These are phyloP conservation scores for Allophyes oxyacanthae DNA, from an alignment of 2,888 invertebrate genomes.

Conservation along the genomic window DNA sequence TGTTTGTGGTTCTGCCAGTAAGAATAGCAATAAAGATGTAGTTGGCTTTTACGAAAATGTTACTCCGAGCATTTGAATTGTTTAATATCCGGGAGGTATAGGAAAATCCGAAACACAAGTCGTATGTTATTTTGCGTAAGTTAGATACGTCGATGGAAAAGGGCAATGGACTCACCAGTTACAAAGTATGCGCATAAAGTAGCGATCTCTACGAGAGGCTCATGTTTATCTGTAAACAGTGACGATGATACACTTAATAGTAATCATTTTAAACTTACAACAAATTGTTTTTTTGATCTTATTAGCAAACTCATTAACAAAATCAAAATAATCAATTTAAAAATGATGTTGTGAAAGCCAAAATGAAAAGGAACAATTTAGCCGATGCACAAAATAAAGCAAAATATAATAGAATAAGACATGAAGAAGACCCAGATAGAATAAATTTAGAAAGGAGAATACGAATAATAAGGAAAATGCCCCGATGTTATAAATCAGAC, in stretches of 20 bases:
- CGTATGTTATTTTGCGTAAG: constrained; percentile 15
- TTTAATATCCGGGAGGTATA: constrained; percentile 18
- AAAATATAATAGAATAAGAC: no score
- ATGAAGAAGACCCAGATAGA: no score
- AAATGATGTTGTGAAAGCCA: no score
- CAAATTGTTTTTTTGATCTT: no score
- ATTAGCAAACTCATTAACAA: no score
- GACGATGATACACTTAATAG: not conserved
- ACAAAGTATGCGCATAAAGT: constrained; percentile 43
- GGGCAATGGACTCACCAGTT: constrained; percentile 29
- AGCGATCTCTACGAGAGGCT: constrained; percentile 11
- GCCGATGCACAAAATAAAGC: no score
- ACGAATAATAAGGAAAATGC: not conserved
- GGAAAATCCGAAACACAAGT: constrained; percentile 13
- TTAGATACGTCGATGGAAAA: constrained; percentile 18
- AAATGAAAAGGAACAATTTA: no score
- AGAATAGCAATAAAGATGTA: not conserved
- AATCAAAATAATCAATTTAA: no score
- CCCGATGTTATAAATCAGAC: not conserved
- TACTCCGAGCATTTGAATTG: not conserved
- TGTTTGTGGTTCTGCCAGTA: constrained; percentile 8
- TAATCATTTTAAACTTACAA: no score
- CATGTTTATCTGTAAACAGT: constrained; percentile 6
- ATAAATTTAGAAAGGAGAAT: not conserved
- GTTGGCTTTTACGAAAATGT: not conserved